Base-by-base conservation (phyloP, 2,113 vertebrate species). In the Gallinago jamesoni region DNA sequence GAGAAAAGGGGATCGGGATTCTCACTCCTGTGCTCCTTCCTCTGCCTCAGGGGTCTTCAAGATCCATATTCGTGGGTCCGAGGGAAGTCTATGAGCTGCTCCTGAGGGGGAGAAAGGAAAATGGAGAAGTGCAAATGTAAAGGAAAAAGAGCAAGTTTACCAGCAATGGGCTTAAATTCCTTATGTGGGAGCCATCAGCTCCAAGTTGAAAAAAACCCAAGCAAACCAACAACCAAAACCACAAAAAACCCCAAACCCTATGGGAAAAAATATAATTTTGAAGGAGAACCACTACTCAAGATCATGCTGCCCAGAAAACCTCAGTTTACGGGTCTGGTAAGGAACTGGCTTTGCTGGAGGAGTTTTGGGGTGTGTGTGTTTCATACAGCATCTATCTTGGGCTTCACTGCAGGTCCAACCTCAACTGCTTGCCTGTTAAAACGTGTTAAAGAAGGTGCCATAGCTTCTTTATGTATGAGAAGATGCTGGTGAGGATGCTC, bases 11-110 rank as follows among this genome's bases (percentile, higher is more conserved):
- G 21, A 7, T 8, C 0, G 4, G 50, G 25, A 62, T 47, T 80
- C 24, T 22, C 33, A 4, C 4, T 28, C 17, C 53, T 10, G 20
- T 5, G 15, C 45, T 52, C 7, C 15, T 50, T 17, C 22, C 47
- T 28, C 24, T 21, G 55, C 74, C 10, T 17, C 11, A 2, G 76
- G 30, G 41, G 2, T 14, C 35, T 16, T 55, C 0, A 0, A 5
- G 41, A 19, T 27, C 30, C 3, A 2, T 2, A 14, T 12, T 41
- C 9, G 0, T 3, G 35, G 31, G 23, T 6, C 67, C 8, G 31
- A 43, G 63, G 62, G 74, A 35, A 17, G 41, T 2, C 91, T 21
- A 4, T 0, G 4, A 35, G 72, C 41, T 41, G 31, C 57, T 87
- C 24, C 59, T 47, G 4, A 16, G 9, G 63, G 10, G 7, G 3